Percentiles rank a stretch among this genome's conserved stretches.
Conservation (phyloP, 2,888 invertebrate species). For the Loripinus fragilis region DNA sequence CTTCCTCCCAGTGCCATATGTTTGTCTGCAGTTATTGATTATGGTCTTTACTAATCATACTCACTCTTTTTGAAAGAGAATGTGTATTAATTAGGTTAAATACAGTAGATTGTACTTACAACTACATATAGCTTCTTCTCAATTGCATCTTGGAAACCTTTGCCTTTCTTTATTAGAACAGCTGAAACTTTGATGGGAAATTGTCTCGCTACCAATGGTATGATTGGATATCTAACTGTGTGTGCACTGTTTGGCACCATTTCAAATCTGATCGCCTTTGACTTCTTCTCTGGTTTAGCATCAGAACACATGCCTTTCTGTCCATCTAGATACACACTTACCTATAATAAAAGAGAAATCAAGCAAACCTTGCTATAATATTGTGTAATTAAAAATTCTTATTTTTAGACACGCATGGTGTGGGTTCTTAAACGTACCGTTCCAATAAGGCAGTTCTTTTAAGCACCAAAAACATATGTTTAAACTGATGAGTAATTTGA, state of each 20-base stretch:
- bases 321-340: conserved; percentile 21
- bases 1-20: too few species aligned
- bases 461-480: too few species aligned
- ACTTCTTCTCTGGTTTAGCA: conserved; percentile 2
- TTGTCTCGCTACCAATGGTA: conserved; percentile 26
- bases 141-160: conserved; percentile 16
- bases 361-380: too few species aligned
- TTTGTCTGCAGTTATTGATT: too few species aligned
- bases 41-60: too few species aligned
- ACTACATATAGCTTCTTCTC: conserved; percentile 34
- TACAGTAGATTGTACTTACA: conserved; percentile 25
- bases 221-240: conserved; percentile 28
- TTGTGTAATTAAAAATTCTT: too few species aligned
- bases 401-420: too few species aligned
- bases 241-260: conserved; percentile 29
- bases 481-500: too few species aligned
- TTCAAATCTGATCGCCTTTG: background rate
- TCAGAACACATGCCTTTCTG: conserved; percentile 18
- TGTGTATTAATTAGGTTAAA: too few species aligned
- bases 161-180: conserved; percentile 14
- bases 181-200: conserved; percentile 28
- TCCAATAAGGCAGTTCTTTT: too few species aligned
- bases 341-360: conserved; percentile 21
- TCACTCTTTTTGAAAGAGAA: too few species aligned
- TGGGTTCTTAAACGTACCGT: too few species aligned